Evolutionary conservation across 2,113 vertebrate species (phyloP), one percentile per base, ranked within the genome.

Genomic region (Leiothrix lutea): DNA sequence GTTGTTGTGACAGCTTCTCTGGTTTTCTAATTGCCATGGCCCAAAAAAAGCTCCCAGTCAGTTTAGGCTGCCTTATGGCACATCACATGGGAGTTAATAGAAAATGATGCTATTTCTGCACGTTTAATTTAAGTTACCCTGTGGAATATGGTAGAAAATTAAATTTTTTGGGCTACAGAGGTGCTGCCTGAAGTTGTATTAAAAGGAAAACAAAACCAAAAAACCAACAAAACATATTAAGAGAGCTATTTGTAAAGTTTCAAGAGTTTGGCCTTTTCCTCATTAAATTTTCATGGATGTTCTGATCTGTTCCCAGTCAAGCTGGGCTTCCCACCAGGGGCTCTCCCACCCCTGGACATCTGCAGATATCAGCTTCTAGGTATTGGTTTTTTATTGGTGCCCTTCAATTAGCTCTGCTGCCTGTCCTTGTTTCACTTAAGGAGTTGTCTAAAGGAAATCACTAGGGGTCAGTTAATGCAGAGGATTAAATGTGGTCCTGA

Each of bases 1-100:
- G 96, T 25, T 96, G 92, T 97, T 95, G 71, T 95, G 94, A 97
- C 96, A 96, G 69, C 57, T 57, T 23, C 92, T 82, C 84, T 82
- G 73, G 13, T 50, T 95, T 93, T 57, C 91, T 94, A 96, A 96
- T 92, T 97, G 95, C 62, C 8, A 0, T 45, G 62, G 56, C 92
- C 93, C 72, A 62, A 91, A 96, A 88, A 95, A 97, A 91, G 28
- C 90, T 87, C 77, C 4, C 4, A 93, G 57, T 69, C 78, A 28
- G 35, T 84, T 94, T 40, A 40, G 64, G 6, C n/a, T 77, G 69
- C 91, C 83, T 95, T 86, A 51, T 84, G 90, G 88, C 69, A 84
- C 66, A 45, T 80, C 88, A 80, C 19, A 1, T 67, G 84, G 71
- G 72, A 93, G 65, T 45, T 78, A 90, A 88, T 72, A 45, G 83